These are phyloP conservation scores for Sialis fuliginosa DNA, from an alignment of 2,888 invertebrate genomes.

Conservation along the genomic window DNA sequence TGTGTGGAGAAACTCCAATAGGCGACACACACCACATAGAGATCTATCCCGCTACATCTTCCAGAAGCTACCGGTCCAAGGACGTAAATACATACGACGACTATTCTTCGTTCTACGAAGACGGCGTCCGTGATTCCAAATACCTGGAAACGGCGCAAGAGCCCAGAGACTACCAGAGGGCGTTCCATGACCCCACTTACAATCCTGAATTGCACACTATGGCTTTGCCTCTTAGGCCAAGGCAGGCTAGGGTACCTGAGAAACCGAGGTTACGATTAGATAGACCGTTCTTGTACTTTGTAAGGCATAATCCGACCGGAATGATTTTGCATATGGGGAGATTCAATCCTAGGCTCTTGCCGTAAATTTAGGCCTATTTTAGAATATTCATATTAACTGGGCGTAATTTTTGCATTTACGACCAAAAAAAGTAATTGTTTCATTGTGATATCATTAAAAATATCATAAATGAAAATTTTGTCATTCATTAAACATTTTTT, in stretches of 20 bases:
- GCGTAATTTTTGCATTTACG: too few species aligned
- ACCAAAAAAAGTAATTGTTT: too few species aligned
- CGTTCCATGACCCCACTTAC: slow-evolving; percentile 46
- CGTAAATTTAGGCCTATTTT: slow-evolving; percentile 26
- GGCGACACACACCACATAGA: slow-evolving; percentile 64
- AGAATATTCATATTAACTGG: too few species aligned
- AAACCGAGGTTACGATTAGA: slow-evolving; percentile 64
- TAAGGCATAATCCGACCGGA: slow-evolving; percentile 82
- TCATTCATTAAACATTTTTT: too few species aligned
- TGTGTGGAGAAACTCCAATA: slow-evolving; percentile 57
- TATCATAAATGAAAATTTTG: too few species aligned
- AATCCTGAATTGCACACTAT: slow-evolving; percentile 33
- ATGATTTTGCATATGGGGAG: slow-evolving; percentile 76
- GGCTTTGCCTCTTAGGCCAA: slow-evolving; percentile 48
- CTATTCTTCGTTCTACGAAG: slow-evolving; percentile 21
- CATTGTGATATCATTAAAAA: too few species aligned
- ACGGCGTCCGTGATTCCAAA: slow-evolving; percentile 16
- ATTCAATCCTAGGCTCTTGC: slow-evolving; percentile 68
- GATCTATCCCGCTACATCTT: slow-evolving; percentile 56
- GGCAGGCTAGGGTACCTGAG: slow-evolving; percentile 53
- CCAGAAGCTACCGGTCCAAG: slow-evolving; percentile 2
- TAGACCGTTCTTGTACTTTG: slow-evolving; percentile 74
- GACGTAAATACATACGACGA: slow-evolving; percentile 26
- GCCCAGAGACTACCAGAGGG: slow-evolving; percentile 45
- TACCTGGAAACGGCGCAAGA: slow-evolving; percentile 22